These are phyloP conservation scores for Drosophila testacea DNA, from an alignment of 2,888 invertebrate species.

Conservation along the genomic window DNA sequence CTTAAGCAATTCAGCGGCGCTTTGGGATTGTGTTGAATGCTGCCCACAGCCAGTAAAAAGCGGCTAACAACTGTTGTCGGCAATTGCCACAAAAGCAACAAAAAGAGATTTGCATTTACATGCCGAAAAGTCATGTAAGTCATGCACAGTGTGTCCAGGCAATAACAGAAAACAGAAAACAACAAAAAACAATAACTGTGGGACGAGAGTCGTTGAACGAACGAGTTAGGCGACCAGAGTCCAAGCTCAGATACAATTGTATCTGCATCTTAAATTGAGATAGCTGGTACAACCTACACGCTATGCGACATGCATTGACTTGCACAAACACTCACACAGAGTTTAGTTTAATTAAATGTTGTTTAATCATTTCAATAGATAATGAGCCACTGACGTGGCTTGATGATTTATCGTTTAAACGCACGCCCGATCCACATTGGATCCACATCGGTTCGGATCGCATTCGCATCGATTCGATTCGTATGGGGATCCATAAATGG, in stretches of 20 bases:
- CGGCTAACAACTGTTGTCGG: conserved; percentile 41
- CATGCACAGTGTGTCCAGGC: conserved; percentile 51
- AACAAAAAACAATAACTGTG: conserved; percentile 23
- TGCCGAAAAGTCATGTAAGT: conserved; percentile 72
- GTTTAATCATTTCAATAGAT: conserved; percentile 74
- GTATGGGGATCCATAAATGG: conserved; percentile 54
- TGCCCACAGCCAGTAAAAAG: conserved; percentile 32
- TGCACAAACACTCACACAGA: conserved; percentile 18
- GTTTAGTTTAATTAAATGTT: conserved; percentile 77
- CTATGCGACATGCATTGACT: conserved; percentile 8
- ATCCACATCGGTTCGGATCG: no score
- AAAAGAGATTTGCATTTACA: conserved; percentile 67
- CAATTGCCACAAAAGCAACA: conserved; percentile 31
- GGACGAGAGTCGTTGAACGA: conserved; percentile 57
- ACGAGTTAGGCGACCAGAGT: conserved; percentile 8
- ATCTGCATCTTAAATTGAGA: conserved; percentile 26
- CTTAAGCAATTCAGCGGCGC: conserved; percentile 18
- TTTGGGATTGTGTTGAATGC: conserved; percentile 27
- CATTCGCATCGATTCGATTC: conserved; percentile 10
- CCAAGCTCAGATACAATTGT: conserved; percentile 13
- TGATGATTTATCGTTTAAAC: conserved; percentile 63
- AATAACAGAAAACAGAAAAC: no score
- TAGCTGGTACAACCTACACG: conserved; percentile 41
- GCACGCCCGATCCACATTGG: conserved; percentile 43
- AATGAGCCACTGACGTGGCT: conserved; percentile 61